Percentiles rank a stretch among this genome's conserved stretches.
phyloP scores from a whole-genome alignment of 2,113 vertebrate genomes.

The Columbina picui region DNA sequence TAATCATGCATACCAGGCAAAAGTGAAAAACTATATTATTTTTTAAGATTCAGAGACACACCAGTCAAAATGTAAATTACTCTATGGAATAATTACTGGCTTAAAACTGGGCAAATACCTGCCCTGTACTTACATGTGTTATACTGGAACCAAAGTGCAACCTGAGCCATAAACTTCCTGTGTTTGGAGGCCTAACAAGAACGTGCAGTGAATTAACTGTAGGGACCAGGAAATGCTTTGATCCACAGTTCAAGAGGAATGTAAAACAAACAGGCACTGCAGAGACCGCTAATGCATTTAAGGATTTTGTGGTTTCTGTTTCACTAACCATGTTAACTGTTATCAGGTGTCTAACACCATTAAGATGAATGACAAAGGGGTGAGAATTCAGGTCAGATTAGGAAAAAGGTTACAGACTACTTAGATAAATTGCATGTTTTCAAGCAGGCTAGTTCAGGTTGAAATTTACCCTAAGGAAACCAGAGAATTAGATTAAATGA shows the following conservation, averaged over 20 bases:
- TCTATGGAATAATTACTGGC: background rate
- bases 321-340: background rate
- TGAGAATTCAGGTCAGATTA: conserved; percentile 32
- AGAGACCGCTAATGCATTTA: background rate
- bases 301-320: background rate
- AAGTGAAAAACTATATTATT: background rate
- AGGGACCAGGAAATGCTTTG: conserved; percentile 34
- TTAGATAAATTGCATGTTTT: background rate
- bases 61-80: background rate
- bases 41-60: background rate
- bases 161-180: conserved; percentile 24
- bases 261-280: background rate
- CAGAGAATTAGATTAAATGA: background rate
- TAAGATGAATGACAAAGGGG: conserved; percentile 23
- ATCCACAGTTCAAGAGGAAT: conserved; percentile 10
- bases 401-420: background rate
- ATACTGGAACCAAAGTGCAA: background rate
- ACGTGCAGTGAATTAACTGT: background rate
- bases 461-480: conserved; percentile 4
- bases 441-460: conserved; percentile 11
- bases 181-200: background rate
- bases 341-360: conserved; percentile 47
- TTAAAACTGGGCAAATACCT: background rate
- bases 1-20: rapidly evolving
- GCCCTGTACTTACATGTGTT: background rate